Evolutionary conservation across 2,797 vertebrate species (phyloP), one percentile per base, ranked within the genome.

Genomic region (Chrysolophus pictus): DNA sequence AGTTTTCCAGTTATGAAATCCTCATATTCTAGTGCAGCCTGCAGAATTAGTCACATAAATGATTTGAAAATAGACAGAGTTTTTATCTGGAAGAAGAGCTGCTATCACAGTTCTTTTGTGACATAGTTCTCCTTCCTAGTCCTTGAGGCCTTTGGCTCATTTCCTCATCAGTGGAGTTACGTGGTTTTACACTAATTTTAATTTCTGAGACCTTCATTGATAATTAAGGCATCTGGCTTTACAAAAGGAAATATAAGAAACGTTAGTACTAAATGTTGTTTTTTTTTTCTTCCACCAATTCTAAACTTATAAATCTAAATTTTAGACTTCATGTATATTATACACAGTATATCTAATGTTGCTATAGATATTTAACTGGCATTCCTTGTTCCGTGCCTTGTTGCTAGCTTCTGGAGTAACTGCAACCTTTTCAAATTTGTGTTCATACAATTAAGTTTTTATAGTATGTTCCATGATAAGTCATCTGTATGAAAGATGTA

Each of bases 201-300:
- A 17, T 71, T 87, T 47, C 55, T 7, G 12, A 94, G 67, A 83
- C 42, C 26, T 80, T 35, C 59, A n/a, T 2, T 35, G 41, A n/a
- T 60, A 91, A 58, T 95, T 95, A 95, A 96, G 94, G 95, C 92
- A 93, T 67, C 44, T 58, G 68, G 92, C 47, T 93, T 93, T 90
- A 86, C 26, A 62, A 85, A 85, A 92, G 46, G 14, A 89, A 93
- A 84, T 6, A 3, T 42, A 80, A 88, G 42, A 84, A 76, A 24
- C 4, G 7, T 63, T 56, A 77, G 9, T 53, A 53, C 15, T 53
- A 53, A 53, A 16, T 17, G 9, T 16, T 29, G 9, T 10, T 23
- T 16, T 11, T 56, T 10, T 29, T 64, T 41, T 79, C 58, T 42
- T 60, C 29, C 31, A 84, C 21, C 19, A 58, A 26, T 77, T 87